Percentiles rank a stretch among this genome's conserved stretches.
phyloP scores from a whole-genome alignment of 2,888 invertebrate species.

The Chesias legatella region DNA sequence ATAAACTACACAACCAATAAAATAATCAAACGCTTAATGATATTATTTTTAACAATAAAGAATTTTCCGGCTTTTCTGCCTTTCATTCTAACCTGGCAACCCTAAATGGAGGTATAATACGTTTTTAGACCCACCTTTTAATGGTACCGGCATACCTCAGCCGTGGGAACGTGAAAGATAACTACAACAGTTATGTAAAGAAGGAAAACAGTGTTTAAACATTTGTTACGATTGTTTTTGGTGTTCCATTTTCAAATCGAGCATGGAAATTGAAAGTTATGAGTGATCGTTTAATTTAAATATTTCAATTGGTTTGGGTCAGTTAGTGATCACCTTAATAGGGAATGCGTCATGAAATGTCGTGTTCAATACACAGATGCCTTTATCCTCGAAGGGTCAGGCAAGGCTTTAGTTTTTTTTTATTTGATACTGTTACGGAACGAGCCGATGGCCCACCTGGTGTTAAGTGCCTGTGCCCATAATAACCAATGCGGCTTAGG shows the following conservation, averaged over 20 bases:
- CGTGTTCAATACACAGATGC: too few relatives aligned
- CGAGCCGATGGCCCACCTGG: too few relatives aligned
- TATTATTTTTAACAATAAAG: too few relatives aligned
- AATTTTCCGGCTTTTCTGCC: conserved; percentile 3
- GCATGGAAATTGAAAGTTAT: conserved; percentile 21
- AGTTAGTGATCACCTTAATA: too few relatives aligned
- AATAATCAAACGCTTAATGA: too few relatives aligned
- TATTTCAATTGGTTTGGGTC: not conserved
- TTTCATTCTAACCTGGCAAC: conserved; percentile 1
- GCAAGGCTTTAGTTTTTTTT: too few relatives aligned
- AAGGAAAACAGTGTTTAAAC: conserved; percentile 64
- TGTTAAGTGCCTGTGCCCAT: too few relatives aligned
- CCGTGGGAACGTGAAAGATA: conserved; percentile 66
- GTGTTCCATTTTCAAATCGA: conserved; percentile 36
- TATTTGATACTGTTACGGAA: too few relatives aligned
- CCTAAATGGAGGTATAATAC: conserved; percentile 28
- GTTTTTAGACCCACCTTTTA: conserved; percentile 35
- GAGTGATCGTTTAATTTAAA: conserved; percentile 15
- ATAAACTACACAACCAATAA: too few relatives aligned
- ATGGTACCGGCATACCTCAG: conserved; percentile 39
- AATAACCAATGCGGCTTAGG: too few relatives aligned
- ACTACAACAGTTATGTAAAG: conserved; percentile 60
- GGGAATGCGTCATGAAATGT: too few relatives aligned
- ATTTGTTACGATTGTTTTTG: conserved; percentile 51
- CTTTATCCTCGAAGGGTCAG: too few relatives aligned